Evolutionary conservation across 2,113 vertebrate species (phyloP), one percentile per base, ranked within the genome.

Genomic region (Burhinus oedicnemus): DNA sequence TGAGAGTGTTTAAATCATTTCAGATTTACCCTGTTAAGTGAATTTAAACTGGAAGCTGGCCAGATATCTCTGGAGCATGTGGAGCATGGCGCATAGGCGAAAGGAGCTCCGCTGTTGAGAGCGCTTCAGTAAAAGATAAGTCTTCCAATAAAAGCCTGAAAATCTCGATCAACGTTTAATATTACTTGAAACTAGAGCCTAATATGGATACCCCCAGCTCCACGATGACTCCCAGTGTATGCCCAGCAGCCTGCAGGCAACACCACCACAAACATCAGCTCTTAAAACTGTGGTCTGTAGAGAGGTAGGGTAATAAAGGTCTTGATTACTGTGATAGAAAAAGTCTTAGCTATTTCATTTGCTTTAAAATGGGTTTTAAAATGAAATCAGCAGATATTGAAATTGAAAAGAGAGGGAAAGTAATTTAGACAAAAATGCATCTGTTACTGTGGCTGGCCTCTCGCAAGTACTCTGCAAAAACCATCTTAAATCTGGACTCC

Each of bases 341-440:
- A 94, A 77, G 38, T 32, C 47, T 51, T 45, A 49, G 78, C 77
- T 91, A 81, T 90, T 95, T 96, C 45, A 74, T 94, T 94, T 93
- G 74, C 78, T 95, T 94, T 94, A 90, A 94, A 93, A 96, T 66
- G 71, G 66, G 38, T 57, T 90, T 90, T 83, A 42, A 94, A 97
- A 92, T 86, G 47, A 83, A 97, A 95, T 94, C 84, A 86, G 77
- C 60, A 94, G 90, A 95, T 94, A 95, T 6, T 83, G 75, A 93
- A 94, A 94, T 74, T 90, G 94, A 90, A 95, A 90, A 96, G 62
- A 77, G 65, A 87, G 36, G 70, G 40, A 87, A 96, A 95, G 84
- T 68, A 88, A 96, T 93, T 91, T 68, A 93, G 89, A 95, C 92
- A 91, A 91, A 95, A 97, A 94, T 74, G 75, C 61, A 85, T 85